Evolutionary conservation across 2,797 vertebrate genomes (phyloP), one percentile per base, ranked within the genome.

Genomic region (Diplodus sargus): DNA sequence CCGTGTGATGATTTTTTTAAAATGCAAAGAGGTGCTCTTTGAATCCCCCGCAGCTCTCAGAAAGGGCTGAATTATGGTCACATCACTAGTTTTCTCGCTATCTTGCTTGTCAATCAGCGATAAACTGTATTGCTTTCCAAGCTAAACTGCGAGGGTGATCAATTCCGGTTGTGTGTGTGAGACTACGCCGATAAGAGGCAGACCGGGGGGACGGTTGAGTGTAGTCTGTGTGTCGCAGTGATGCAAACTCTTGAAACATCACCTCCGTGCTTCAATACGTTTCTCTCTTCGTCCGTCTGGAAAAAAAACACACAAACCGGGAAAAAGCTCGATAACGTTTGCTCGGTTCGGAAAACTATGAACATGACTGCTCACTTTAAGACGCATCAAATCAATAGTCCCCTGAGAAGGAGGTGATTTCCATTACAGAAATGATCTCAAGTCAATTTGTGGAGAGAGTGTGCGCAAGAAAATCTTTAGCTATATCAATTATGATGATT

Each of bases 201-300:
- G 45, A 20, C 45, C 13, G 4, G 23, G 34, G 20, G 62, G 70
- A 43, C 65, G 45, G 30, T 57, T 66, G 74, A 72, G 66, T 65
- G 48, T 8, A 30, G 69, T 63, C 39, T 73, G 5, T 76, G 74
- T 68, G 59, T 84, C 80, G 34, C 70, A 78, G 69, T 84, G 80
- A 87, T 74, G 82, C 77, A 90, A 91, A 89, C 53, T 54, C 25
- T 74, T 90, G 87, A 88, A 91, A 90, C 81, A 47, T 69, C 59
- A 69, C 73, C 64, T 67, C 47, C 30, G 22, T 71, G 59, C 83
- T 74, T 70, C 61, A 59, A 45, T 72, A 81, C 30, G 56, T 67
- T 59, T 22, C 4, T 23, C 48, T 58, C 34, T 42, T 16, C 28
- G 43, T 3, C 20, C 6, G 8, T 48, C 63, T 42, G 11, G 60